Conservation (phyloP, 2,113 vertebrate species). For the Thalassoma bifasciatum region DNA sequence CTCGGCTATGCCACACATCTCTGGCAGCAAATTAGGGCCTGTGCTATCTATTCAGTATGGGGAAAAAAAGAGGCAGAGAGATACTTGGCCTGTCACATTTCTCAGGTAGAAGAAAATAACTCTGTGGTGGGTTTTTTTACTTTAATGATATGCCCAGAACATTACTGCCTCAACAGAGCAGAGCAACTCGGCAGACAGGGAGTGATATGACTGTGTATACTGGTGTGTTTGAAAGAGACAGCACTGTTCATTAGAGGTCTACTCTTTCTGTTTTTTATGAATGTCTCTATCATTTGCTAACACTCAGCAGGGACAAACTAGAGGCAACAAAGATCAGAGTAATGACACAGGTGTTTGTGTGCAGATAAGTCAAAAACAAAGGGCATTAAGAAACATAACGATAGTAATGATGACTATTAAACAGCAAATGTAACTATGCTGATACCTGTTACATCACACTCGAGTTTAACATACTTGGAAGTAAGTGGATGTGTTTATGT, state of each 20-base stretch:
- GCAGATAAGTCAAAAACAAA: not conserved
- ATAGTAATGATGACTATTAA: not conserved
- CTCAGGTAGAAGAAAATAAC: slow-evolving; percentile 58
- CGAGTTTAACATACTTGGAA: too few species aligned
- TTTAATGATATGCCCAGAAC: slow-evolving; percentile 54
- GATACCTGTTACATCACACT: too few species aligned
- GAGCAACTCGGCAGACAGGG: slow-evolving; percentile 26
- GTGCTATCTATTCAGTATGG: slow-evolving; percentile 73
- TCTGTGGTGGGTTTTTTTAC: slow-evolving; percentile 51
- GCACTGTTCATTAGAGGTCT: slow-evolving; percentile 34
- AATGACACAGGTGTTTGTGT: not conserved
- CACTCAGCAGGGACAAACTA: slow-evolving; percentile 14
- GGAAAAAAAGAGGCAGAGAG: slow-evolving; percentile 55
- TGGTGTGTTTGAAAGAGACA: slow-evolving; percentile 27
- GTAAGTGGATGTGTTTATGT: too few species aligned
- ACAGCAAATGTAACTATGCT: too few species aligned
- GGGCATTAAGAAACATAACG: slow-evolving; percentile 4
- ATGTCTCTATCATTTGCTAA: slow-evolving; percentile 21
- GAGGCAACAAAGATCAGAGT: slow-evolving; percentile 11
- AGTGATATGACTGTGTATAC: slow-evolving; percentile 23
- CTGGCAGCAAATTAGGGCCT: slow-evolving; percentile 78
- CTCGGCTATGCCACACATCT: slow-evolving; percentile 72
- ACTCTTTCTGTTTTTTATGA: slow-evolving; percentile 19
- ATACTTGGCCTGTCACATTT: slow-evolving; percentile 67
- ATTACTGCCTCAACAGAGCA: slow-evolving; percentile 41